phyloP scores from a whole-genome alignment of 2,113 vertebrate genomes.

The Bubo scandiacus region DNA sequence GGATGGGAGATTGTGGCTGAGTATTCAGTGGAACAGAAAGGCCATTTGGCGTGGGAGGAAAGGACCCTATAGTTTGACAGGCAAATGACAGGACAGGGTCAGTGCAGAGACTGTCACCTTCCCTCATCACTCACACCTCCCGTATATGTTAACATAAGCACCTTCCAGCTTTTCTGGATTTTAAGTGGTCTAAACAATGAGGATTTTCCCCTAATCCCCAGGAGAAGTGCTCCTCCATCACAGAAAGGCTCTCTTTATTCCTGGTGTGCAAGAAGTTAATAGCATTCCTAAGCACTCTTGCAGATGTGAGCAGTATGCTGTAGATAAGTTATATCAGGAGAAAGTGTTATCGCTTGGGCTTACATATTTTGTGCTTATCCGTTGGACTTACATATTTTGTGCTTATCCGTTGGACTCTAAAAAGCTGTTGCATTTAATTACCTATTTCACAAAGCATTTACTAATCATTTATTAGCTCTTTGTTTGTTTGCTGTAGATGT shows the following conservation, averaged over 20 bases:
- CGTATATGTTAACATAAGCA: not conserved
- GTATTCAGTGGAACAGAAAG: not conserved
- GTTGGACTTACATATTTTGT: too few relatives aligned
- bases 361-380: slow-evolving; percentile 40
- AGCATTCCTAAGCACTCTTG: not conserved
- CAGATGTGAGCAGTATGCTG: slow-evolving; percentile 6
- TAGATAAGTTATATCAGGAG: slow-evolving; percentile 36
- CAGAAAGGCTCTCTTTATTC: not conserved
- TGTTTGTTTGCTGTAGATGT: not conserved
- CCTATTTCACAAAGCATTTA: slow-evolving; percentile 36
- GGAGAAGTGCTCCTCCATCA: not conserved
- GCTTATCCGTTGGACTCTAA: not conserved
- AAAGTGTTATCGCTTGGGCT: not conserved
- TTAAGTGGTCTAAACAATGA: slow-evolving; percentile 1
- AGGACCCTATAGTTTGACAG: not conserved
- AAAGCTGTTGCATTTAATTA: slow-evolving; percentile 45
- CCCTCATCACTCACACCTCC: not conserved
- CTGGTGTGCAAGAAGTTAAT: not conserved
- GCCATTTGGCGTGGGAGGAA: not conserved
- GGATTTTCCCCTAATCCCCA: not conserved
- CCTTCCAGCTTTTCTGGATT: not conserved
- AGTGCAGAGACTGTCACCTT: not conserved
- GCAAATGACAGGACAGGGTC: not conserved
- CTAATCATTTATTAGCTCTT: slow-evolving; percentile 40
- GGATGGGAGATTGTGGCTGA: not conserved